Evolutionary conservation across 2,888 invertebrate genomes (phyloP).

Genomic region (Cyclophora punctaria): DNA sequence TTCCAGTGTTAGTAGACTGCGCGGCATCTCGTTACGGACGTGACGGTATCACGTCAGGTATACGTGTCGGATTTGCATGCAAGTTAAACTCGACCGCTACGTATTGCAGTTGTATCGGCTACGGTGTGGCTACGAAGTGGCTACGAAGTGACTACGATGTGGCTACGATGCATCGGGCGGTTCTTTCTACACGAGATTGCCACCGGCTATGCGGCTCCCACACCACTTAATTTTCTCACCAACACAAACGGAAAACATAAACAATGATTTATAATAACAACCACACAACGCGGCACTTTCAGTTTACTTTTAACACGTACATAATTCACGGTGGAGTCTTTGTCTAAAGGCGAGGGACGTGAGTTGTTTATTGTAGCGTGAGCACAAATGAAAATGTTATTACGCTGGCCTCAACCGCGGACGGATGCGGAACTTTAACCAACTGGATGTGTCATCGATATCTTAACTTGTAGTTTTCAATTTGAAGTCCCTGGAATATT

Average conservation of each 20-base stretch:
- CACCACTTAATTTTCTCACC: conserved; percentile 67
- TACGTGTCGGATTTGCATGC: conserved; percentile 25
- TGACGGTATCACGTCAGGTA: conserved; percentile 13
- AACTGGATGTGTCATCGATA: conserved; percentile 28
- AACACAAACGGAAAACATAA: conserved; percentile 75
- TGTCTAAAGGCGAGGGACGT: conserved; percentile 72
- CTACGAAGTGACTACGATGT: too few species aligned
- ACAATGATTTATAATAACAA: conserved; percentile 76
- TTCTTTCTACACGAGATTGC: conserved; percentile 50
- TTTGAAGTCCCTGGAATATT: too few species aligned
- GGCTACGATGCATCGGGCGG: conserved; percentile 15
- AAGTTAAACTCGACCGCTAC: conserved; percentile 28
- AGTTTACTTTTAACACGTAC: conserved; percentile 76
- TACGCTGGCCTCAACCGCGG: conserved; percentile 55
- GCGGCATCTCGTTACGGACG: conserved; percentile 11
- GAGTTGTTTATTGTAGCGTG: conserved; percentile 74
- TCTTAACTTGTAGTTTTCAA: neutral
- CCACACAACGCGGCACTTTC: conserved; percentile 72
- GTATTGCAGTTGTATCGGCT: conserved; percentile 38
- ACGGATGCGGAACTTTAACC: conserved; percentile 30
- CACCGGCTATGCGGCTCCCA: conserved; percentile 60
- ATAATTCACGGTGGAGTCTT: conserved; percentile 73
- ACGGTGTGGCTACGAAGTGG: conserved; percentile 12
- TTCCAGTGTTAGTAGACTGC: conserved; percentile 4
- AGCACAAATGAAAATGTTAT: conserved; percentile 74